Base-by-base conservation (phyloP, 2,113 vertebrate genomes). In the Pterocles burchelli region DNA sequence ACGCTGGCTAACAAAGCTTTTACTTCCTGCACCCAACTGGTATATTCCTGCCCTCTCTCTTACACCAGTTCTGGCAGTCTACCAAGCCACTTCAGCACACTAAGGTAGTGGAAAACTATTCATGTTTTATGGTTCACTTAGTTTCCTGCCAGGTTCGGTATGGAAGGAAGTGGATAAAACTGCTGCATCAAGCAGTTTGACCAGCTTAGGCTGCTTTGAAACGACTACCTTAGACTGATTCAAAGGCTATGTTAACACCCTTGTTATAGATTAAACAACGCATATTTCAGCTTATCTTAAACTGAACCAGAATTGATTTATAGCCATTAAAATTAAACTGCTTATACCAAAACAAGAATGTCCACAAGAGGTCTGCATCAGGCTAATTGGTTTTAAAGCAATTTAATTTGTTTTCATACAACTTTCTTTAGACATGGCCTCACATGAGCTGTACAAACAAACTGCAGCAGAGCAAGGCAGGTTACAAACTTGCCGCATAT, bases 181-280 rank as follows among this genome's bases (percentile, higher is more conserved):
- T 96, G 90, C 83, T 86, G 55, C 76, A 77, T 1, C 1, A 10
- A 96, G 90, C 79, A 85, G 82, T 55, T 18, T 66, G 79, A 90
- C 88, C 83, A 92, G 75, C 68, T 84, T 20, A 88, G 55, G 72
- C 90, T 81, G 82, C 96, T 93, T 80, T 93, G 75, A 88, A 95
- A 93, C 59, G 85, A 91, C 49, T 63, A 73, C 62, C 88, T 84
- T n/a, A 83, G 62, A 74, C 13, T 24, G 7, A 51, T 48, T 77
- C 79, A 86, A 93, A 86, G 48, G 51, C 49, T 83, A 16, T 16
- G 18, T 28, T 79, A 71, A 89, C 67, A 76, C 12, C 17, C 8
- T 4, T 55, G 68, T 41, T 80, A 73, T 34, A 85, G 59, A 77
- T 77, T 77, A 93, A 91, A 94, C 63, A 91, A 63, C 31, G 58